Evolutionary conservation across 2,797 vertebrate genomes (phyloP), one percentile per base, ranked within the genome.

Genomic region (Oceanodroma leucorhoa): DNA sequence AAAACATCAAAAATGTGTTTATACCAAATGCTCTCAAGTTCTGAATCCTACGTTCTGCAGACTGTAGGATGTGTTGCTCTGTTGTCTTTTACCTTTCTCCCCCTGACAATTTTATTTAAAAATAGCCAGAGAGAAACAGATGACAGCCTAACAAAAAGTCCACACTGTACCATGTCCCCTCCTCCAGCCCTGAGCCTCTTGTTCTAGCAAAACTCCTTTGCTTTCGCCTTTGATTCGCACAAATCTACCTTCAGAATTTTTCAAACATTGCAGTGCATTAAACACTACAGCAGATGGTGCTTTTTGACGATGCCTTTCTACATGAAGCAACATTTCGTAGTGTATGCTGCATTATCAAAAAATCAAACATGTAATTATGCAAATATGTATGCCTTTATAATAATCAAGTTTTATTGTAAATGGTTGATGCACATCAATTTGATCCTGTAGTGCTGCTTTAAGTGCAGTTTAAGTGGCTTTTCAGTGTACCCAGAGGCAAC

Each of bases 361-460:
- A 98, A 98, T 98, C 98, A 98, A 98, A 98, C 98, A 98, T 98
- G 98, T 98, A 98, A 98, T 98, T 98, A 98, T 98, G 98, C 98
- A 98, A 98, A 98, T 98, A 98, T 98, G 98, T 98, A 98, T 98
- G 98, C 98, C 98, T 98, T 98, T 98, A 98, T 98, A 98, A 98
- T 98, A 98, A 98, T 98, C 98, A 98, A 98, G 98, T 98, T 98
- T 98, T 98, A 98, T 98, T 98, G 98, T 98, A 98, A 98, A 98
- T 98, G 98, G 98, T 97, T 98, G 98, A 97, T 98, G 98, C 98
- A 98, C 98, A 98, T 98, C 98, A 98, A 98, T 98, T 98, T 98
- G 98, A 98, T 98, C 98, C 98, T 98, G 98, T 98, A 98, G 98
- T 98, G 98, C 98, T 98, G 98, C 98, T 98, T 98, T 98, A 98